Percentiles rank a stretch among this genome's conserved stretches.
Evolutionary conservation across 2,888 invertebrate species (phyloP).

Genomic region (Sarcophaga caerulescens): DNA sequence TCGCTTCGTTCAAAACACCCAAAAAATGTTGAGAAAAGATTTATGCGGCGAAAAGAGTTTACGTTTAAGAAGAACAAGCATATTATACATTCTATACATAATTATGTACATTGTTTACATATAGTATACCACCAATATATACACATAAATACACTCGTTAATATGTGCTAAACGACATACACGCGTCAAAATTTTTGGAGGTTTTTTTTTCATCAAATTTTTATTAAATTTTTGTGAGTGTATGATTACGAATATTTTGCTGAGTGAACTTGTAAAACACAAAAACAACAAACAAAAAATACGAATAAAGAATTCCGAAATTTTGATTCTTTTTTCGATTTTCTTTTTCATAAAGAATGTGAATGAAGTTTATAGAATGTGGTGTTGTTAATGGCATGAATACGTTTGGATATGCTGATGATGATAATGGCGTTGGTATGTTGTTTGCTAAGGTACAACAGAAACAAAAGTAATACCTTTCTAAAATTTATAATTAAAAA

Average conservation of each 20-base stretch:
- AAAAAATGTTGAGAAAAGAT: not conserved
- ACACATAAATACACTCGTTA: not conserved
- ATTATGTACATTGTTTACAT: constrained; percentile 33
- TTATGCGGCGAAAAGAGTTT: constrained; percentile 17
- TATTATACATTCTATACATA: constrained; percentile 42
- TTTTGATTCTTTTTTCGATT: not conserved
- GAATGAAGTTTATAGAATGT: constrained; percentile 30
- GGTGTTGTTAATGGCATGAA: too few species aligned
- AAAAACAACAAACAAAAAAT: constrained; percentile 1
- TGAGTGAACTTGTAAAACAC: not conserved
- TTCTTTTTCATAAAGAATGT: constrained; percentile 35
- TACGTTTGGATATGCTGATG: not conserved
- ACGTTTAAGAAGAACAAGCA: constrained; percentile 19
- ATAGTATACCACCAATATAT: not conserved
- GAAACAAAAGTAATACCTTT: constrained; percentile 29
- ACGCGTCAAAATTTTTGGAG: not conserved
- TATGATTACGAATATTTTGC: not conserved
- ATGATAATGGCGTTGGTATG: not conserved
- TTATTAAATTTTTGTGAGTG: not conserved
- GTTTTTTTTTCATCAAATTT: not conserved
- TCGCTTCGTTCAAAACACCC: not conserved
- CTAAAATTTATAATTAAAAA: constrained; percentile 47
- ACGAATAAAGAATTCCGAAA: too few species aligned
- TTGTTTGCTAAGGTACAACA: not conserved
- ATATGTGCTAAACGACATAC: constrained; percentile 47